A percentile compares a stretch with the other conserved stretches of the same genome.
Conservation (phyloP, 1,140 invertebrate species). For the Thrips palmi region DNA sequence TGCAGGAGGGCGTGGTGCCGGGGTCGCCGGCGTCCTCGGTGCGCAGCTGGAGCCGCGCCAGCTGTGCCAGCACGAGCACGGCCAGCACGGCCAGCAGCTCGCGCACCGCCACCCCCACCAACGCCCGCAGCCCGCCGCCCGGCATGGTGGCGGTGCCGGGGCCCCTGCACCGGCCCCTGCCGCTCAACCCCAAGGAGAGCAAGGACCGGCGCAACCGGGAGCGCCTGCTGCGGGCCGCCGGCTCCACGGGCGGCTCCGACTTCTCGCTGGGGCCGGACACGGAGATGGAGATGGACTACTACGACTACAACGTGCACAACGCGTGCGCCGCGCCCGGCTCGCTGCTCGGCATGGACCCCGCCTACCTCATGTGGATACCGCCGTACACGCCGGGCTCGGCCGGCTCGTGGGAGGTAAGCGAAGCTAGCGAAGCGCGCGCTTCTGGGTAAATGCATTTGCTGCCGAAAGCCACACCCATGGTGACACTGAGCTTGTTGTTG, state of each 20-base stretch:
- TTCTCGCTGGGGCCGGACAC: conserved; percentile 24
- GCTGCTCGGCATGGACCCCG: conserved; percentile 69
- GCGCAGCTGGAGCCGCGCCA: too few relatives aligned
- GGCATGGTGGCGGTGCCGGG: not conserved
- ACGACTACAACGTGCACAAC: conserved; percentile 69
- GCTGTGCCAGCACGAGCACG: too few relatives aligned
- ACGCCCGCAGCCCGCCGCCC: not conserved
- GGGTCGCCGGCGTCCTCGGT: too few relatives aligned
- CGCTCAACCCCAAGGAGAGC: conserved; percentile 46
- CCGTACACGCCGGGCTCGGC: conserved; percentile 33
- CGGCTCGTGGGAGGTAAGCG: too few relatives aligned
- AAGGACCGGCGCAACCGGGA: conserved; percentile 58
- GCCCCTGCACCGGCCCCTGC: conserved; percentile 16
- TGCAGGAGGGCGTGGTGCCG: too few relatives aligned
- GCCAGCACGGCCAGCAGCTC: too few relatives aligned
- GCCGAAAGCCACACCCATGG: conserved; percentile 13
- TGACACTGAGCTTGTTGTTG: conserved; percentile 9
- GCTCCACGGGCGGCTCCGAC: conserved; percentile 43
- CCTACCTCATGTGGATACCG: conserved; percentile 70
- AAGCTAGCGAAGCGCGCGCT: too few relatives aligned
- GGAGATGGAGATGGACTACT: conserved; percentile 71
- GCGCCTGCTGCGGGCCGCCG: conserved; percentile 39
- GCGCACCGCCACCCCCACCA: too few relatives aligned
- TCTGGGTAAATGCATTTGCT: too few relatives aligned
- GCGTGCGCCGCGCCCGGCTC: conserved; percentile 62